Percentiles rank a stretch among this genome's conserved stretches.
Evolutionary conservation across 2,888 invertebrate genomes (phyloP).

Genomic region (Ligdia adustata): DNA sequence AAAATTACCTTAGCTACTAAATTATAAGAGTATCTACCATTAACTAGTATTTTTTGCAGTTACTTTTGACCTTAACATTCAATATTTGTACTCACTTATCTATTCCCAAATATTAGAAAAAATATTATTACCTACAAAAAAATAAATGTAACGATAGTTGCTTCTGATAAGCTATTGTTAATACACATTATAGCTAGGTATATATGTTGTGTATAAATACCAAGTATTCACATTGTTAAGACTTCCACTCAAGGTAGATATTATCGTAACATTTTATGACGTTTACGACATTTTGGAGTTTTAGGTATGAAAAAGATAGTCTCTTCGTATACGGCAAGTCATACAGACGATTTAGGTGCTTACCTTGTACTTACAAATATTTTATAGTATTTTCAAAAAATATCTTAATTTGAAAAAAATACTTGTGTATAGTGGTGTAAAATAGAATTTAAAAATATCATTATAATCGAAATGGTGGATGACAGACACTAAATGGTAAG

Average conservation of each 20-base stretch:
- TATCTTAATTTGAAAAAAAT: neutral
- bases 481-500: too few species aligned
- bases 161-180: constrained; percentile 7
- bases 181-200: too few species aligned
- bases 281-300: constrained; percentile 29
- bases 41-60: too few species aligned
- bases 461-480: too few species aligned
- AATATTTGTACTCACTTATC: too few species aligned
- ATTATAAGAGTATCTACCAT: too few species aligned
- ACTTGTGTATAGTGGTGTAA: neutral
- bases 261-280: constrained; percentile 27
- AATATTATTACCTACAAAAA: neutral
- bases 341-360: constrained; percentile 15
- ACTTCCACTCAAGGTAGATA: constrained; percentile 28
- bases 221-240: constrained; percentile 1
- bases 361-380: too few species aligned
- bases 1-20: too few species aligned
- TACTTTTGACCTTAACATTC: too few species aligned
- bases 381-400: too few species aligned
- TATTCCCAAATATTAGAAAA: neutral
- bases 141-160: constrained; percentile 4
- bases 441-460: too few species aligned
- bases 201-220: neutral
- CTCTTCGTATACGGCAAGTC: constrained; percentile 23
- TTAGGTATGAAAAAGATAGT: constrained; percentile 25